Evolutionary conservation across 1,140 invertebrate genomes (phyloP), one percentile per base, ranked within the genome.

Genomic region (Paraescarpia echinospica): DNA sequence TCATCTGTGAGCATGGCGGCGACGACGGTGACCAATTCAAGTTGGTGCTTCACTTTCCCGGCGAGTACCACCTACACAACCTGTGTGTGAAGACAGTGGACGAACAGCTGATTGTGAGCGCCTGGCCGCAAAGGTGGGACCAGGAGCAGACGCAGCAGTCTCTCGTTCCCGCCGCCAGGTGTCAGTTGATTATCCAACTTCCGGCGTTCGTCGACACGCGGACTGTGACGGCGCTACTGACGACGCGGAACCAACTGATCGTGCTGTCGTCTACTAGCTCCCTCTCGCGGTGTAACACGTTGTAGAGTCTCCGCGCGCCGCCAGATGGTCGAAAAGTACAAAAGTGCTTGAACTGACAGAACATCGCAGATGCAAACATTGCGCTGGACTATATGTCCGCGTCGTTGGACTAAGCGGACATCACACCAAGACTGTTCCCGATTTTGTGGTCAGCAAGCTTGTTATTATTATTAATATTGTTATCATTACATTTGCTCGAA

Each of bases 141-240:
- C 18, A 77, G 59, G 59, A 77, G 27, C 59, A 18, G 0, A 4
- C 59, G 59, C 9, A 27, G 27, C 59, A 31, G 12, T 0, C 27
- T 12, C 59, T 31, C 59, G 35, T 41, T 6, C 27, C 33, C 90
- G 33, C 90, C 90, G 35, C 90, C 35, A 12, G 34, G 90, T 90
- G 33, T 41, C 34, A 90, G 35, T 18, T 90, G 31, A 31, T 34
- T 4, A 41, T 90, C 35, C 90, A 90, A 41, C 90, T 90, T 90
- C 90, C 90, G 90, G 90, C 34, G 8, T 34, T 34, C 90, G 90
- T 90, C 35, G 90, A 90, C 34, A 90, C 90, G 8, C 90, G 90
- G 90, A 90, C 90, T 34, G 35, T 90, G 9, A 34, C 90, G 9
- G 90, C 90, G 33, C 18, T 34, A 22, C 34, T 90, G 33, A 34